Base-by-base conservation (phyloP, 2,888 invertebrate genomes). In the Eretmocerus hayati region DNA sequence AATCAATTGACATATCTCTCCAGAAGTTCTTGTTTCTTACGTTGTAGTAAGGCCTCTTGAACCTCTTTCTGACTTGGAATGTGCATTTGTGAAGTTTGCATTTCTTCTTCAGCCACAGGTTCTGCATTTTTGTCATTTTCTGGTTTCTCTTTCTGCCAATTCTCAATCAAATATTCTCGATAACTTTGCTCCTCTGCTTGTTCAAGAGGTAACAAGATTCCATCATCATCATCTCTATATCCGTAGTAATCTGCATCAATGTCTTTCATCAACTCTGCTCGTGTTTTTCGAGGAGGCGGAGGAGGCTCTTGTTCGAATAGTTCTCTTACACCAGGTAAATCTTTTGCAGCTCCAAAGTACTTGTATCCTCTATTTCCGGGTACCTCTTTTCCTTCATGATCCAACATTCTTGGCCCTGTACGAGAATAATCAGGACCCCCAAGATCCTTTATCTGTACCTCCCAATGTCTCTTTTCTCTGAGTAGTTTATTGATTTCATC, bases 191-290 rank as follows among this genome's bases (percentile, higher is more conserved):
- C 93, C 26, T 83, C 83, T 52, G 81, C 81, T 57, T 80, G 77
- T 72, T 99, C 99, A 4, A 93, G 67, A 0, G 96, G 96, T 54
- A 90, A 75, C 37, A 99, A 75, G 43, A 96, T 81, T 0, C 97
- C 97, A 71, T 99, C 99, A 65, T 99, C 99, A 62, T 99, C 99
- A 72, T 99, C 99, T 62, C 95, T 76, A 72, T 95, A 97, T 0
- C 99, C 99, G 73, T 99, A 99, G 75, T 99, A 99, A 73, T 95
- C 94, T 0, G 97, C 96, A 74, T 99, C 97, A 32, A 99, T 91
- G 66, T 96, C 90, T 59, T 92, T 87, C 95, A 97, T 96, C 42
- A 99, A 77, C 69, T 99, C 97, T 0, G 90, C 93, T 44, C 97
- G 81, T 0, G 94, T 93, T 73, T 93, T 91, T 20, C 93, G 79